These are phyloP conservation scores for Scleropages formosus DNA, from an alignment of 2,797 vertebrate genomes.

Conservation along the genomic window DNA sequence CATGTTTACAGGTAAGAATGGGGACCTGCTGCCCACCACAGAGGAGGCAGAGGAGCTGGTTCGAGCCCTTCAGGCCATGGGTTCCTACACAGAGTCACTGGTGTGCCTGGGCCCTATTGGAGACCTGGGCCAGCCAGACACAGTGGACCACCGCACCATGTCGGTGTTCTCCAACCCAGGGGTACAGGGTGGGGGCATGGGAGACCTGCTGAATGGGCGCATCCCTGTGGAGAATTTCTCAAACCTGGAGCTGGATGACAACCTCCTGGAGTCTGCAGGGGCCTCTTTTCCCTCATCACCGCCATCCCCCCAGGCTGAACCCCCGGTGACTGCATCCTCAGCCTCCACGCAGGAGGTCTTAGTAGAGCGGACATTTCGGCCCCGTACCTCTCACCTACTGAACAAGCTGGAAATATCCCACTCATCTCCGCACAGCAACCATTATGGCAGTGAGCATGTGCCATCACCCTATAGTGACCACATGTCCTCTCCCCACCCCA, in stretches of 20 bases:
- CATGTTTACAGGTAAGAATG: constrained; percentile 85
- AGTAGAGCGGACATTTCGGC: constrained; percentile 87
- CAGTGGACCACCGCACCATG: constrained; percentile 85
- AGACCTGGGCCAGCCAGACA: constrained; percentile 84
- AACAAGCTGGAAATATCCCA: constrained; percentile 84
- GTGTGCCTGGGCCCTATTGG: constrained; percentile 96
- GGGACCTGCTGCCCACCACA: constrained; percentile 92
- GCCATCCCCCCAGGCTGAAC: constrained; percentile 74
- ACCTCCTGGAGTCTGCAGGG: constrained; percentile 84
- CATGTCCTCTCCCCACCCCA: constrained; percentile 85
- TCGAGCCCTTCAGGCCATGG: constrained; percentile 94
- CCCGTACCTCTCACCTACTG: constrained; percentile 79
- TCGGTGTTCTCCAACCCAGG: constrained; percentile 82
- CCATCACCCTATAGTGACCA: constrained; percentile 94
- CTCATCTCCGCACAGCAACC: constrained; percentile 88
- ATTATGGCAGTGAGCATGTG: constrained; percentile 93
- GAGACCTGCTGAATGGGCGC: constrained; percentile 89
- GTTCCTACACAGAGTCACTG: constrained; percentile 82
- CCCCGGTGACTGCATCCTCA: constrained; percentile 51
- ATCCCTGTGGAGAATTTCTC: constrained; percentile 89
- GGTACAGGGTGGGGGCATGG: constrained; percentile 81
- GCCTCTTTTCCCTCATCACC: constrained; percentile 83
- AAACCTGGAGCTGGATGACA: constrained; percentile 93
- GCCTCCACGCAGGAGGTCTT: constrained; percentile 74
- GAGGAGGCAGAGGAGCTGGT: constrained; percentile 98